Evolutionary conservation across 1,140 invertebrate species (phyloP).

Genomic region (Drosophila insularis): DNA sequence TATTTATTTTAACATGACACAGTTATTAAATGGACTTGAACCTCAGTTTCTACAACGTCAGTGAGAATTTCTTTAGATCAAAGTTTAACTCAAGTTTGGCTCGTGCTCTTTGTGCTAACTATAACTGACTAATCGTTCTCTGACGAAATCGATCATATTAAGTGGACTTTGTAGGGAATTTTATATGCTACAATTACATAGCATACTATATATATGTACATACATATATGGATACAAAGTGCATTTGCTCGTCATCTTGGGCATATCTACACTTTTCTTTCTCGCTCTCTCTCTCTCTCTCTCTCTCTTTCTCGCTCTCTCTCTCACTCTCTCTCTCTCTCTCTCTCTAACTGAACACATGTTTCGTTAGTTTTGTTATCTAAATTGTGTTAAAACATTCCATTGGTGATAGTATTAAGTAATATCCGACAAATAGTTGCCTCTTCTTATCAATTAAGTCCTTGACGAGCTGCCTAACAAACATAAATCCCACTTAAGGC

Average conservation of each 20-base stretch:
- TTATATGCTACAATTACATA: not conserved
- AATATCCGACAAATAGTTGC: not conserved
- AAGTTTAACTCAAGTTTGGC: slow-evolving; percentile 31
- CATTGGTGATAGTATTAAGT: not conserved
- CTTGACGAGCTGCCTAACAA: not conserved
- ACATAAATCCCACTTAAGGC: not conserved
- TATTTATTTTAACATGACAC: slow-evolving; percentile 41
- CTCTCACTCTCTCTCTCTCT: too few relatives aligned
- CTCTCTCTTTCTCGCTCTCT: not conserved
- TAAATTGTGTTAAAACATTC: slow-evolving; percentile 9
- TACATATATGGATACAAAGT: not conserved
- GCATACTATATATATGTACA: not conserved
- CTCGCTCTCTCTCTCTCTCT: not conserved
- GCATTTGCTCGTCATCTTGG: not conserved
- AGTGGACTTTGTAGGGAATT: not conserved
- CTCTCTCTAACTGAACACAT: too few relatives aligned
- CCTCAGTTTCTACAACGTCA: slow-evolving; percentile 34
- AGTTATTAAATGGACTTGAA: slow-evolving; percentile 13
- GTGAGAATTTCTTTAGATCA: slow-evolving; percentile 30
- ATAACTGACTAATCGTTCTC: not conserved
- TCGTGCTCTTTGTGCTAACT: not conserved
- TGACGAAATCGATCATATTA: not conserved
- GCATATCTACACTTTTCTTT: not conserved
- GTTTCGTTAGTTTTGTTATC: slow-evolving; percentile 5
- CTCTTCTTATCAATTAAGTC: slow-evolving; percentile 13